phyloP scores from a whole-genome alignment of 2,113 vertebrate genomes.

The Podilymbus podiceps region DNA sequence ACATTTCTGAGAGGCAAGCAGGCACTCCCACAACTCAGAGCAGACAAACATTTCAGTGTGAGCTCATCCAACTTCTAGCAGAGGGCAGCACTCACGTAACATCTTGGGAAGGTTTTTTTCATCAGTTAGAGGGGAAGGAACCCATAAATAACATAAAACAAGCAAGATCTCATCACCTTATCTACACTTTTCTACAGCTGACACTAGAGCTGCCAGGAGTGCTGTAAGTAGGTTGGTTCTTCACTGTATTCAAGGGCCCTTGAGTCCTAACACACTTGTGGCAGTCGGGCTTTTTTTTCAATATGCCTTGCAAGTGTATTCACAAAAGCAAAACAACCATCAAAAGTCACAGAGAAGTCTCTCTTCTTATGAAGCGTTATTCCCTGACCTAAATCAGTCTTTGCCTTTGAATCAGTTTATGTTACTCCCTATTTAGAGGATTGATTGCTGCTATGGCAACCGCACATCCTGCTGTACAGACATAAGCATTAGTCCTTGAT shows the following conservation, averaged over 20 bases:
- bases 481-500: constrained; percentile 61
- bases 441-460: constrained; percentile 79
- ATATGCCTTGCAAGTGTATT: constrained; percentile 16
- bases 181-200: not conserved
- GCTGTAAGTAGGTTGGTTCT: not conserved
- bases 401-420: constrained; percentile 76
- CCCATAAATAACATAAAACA: not conserved
- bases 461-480: constrained; percentile 57
- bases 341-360: constrained; percentile 58
- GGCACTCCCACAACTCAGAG: not conserved
- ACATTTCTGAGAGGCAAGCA: not conserved
- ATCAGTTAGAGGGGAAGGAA: not conserved
- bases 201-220: not conserved
- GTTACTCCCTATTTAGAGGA: constrained; percentile 69
- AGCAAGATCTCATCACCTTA: not conserved
- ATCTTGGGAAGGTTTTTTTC: not conserved
- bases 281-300: constrained; percentile 20
- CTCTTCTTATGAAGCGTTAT: constrained; percentile 55
- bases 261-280: not conserved
- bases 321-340: constrained; percentile 48
- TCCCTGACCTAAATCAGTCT: constrained; percentile 74
- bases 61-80: not conserved
- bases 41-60: not conserved
- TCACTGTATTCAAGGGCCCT: not conserved
- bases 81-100: not conserved